Evolutionary conservation across 2,113 vertebrate species (phyloP), one percentile per base, ranked within the genome.

Genomic region (Acanthochromis polyacanthus): DNA sequence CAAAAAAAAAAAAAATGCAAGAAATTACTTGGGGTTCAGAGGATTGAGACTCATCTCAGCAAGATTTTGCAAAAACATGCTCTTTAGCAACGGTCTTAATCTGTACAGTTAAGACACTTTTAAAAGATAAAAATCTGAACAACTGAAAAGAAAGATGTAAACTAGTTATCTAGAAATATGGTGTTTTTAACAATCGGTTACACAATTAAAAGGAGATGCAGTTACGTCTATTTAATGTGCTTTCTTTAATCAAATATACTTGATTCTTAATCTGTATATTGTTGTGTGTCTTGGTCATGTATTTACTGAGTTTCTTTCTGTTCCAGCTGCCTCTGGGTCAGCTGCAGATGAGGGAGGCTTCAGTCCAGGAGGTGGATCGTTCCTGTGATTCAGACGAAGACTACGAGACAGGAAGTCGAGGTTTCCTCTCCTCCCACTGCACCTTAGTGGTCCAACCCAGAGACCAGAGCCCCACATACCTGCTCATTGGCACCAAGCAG

Each of bases 351-450:
- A 90, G 92, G 3, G 94, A 95, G 60, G 96, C 96, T 14, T 93
- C 89, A 10, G 95, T 97, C n/a, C 93, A 95, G 90, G 96, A 97
- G 81, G 96, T 97, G 62, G 96, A 97, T 70, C 95, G 95, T 40
- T 97, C 96, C 64, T 97, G 96, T 84, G 96, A 97, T 78, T 97
- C 96, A 1, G 96, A 97, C 16, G 96, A 96, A 85, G 96, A 97
- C 90, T 97, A 97, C 38, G 96, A 97, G 88, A 86, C 95, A 0
- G 92, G 95, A 38, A 89, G 94, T 60, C 93, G 96, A 56, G 96
- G 96, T 4, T 94, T 97, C 83, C 87, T 96, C 1, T 96, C 96
- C 22, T 96, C 95, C 3, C 96, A 97, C 82, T 97, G 92, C 82
- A 97, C 96, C 0, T 0, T 97, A 80, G 95, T 96, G 89, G 94